These are phyloP conservation scores for Numenius arquata DNA, from an alignment of 2,113 vertebrate genomes.

Conservation along the genomic window DNA sequence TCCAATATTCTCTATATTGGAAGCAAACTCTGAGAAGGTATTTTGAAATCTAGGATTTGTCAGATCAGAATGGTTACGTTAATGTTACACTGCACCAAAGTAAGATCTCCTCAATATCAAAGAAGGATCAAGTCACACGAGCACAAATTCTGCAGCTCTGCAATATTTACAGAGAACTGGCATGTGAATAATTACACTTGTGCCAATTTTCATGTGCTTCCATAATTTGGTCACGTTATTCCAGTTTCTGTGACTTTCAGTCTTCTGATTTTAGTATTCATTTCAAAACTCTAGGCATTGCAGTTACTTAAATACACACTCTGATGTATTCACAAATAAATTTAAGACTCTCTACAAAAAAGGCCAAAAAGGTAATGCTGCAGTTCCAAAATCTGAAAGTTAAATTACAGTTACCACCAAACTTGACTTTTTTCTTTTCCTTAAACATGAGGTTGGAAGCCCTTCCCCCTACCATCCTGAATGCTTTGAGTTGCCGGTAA, in stretches of 20 bases:
- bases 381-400: background rate
- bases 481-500: background rate
- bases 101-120: background rate
- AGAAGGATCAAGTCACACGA: background rate
- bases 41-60: background rate
- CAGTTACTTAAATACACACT: background rate
- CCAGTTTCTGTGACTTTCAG: background rate
- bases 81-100: background rate
- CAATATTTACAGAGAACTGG: background rate
- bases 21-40: background rate
- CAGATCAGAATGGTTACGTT: background rate
- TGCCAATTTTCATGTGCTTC: background rate
- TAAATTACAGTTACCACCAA: background rate
- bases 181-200: background rate
- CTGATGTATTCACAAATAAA: background rate
- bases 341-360: background rate
- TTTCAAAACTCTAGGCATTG: background rate
- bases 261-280: background rate
- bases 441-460: background rate
- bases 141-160: background rate
- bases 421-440: background rate
- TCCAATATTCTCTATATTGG: background rate
- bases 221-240: background rate
- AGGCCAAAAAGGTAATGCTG: background rate
- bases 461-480: background rate